Evolutionary conservation across 2,888 invertebrate genomes (phyloP), one percentile per base, ranked within the genome.

Genomic region (Spatulosminthurus flaviceps): DNA sequence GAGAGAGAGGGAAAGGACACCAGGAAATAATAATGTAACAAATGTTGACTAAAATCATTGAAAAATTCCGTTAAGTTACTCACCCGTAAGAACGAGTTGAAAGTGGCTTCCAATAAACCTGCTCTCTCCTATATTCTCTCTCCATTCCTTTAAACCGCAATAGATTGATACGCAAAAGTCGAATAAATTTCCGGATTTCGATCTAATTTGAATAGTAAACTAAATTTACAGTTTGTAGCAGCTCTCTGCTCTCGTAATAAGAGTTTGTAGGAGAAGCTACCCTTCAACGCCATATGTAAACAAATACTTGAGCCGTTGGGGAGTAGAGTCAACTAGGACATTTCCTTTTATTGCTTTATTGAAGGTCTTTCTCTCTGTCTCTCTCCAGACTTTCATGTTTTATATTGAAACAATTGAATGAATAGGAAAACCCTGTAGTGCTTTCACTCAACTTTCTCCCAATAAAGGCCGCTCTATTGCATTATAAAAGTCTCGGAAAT

Each of bases 131-230:
- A 9, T 4, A 34, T 34, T 4, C 34, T n/a, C n/a, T n/a, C n/a
- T n/a, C n/a, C n/a, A n/a, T n/a, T n/a, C n/a, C n/a, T n/a, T 41
- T 13, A 41, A 41, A 41, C 41, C 13, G 7, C 5, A 51, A 51
- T 19, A 51, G 19, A 51, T 19, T 51, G 51, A 51, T 51, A 51
- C 16, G 51, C n/a, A 2, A 51, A 51, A 51, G 51, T 51, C 9
- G n/a, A 19, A 51, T 1, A 51, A 51, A 11, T 51, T 51, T n/a
- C 16, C 1, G 51, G 51, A 51, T 51, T 51, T 51, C 51, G 16
- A 51, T 51, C 51, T 51, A 51, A 51, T 51, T 51, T 51, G 51
- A 51, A 51, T 51, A 51, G 51, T 51, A 51, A 51, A 51, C 16
- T 51, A 51, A n/a, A n/a, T n/a, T n/a, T n/a, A n/a, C n/a, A n/a